phyloP scores from a whole-genome alignment of 2,888 invertebrate species.

The Drosophila neoperkinsi region DNA sequence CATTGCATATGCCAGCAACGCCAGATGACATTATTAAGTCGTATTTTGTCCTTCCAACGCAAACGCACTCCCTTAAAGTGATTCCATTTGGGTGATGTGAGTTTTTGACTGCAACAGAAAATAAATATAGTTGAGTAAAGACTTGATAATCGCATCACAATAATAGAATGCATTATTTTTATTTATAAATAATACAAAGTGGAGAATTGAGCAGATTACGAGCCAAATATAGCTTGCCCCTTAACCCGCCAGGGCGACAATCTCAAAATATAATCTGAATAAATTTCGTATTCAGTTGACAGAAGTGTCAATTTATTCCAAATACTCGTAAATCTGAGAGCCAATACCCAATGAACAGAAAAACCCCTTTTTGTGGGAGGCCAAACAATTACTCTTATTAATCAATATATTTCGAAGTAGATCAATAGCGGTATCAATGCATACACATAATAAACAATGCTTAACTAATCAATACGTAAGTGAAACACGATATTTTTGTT shows the following conservation, averaged over 20 bases:
- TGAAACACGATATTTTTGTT: constrained; percentile 33
- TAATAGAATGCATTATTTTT: constrained; percentile 22
- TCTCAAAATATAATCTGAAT: constrained; percentile 56
- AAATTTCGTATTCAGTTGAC: constrained; percentile 16
- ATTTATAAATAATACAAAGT: constrained; percentile 46
- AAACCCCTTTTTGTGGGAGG: constrained; percentile 8
- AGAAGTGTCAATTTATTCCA: constrained; percentile 12
- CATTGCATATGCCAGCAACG: constrained; percentile 99
- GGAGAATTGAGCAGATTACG: constrained; percentile 43
- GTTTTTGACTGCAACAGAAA: constrained; percentile 91
- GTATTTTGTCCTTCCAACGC: constrained; percentile 99
- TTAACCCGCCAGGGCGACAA: constrained; percentile 50
- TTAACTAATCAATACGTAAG: constrained; percentile 32
- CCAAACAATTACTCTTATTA: constrained; percentile 28
- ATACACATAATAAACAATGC: constrained; percentile 34
- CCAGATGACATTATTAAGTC: constrained; percentile 99
- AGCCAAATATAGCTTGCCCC: constrained; percentile 50
- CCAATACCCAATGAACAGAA: constrained; percentile 34
- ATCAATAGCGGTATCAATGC: constrained; percentile 25
- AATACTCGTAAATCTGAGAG: constrained; percentile 14
- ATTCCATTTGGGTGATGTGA: constrained; percentile 99
- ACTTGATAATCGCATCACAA: neutral
- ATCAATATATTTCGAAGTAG: constrained; percentile 14
- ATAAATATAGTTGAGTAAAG: neutral
- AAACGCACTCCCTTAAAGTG: constrained; percentile 99